Evolutionary conservation across 2,113 vertebrate species (phyloP).

Genomic region (Echinops telfairi): DNA sequence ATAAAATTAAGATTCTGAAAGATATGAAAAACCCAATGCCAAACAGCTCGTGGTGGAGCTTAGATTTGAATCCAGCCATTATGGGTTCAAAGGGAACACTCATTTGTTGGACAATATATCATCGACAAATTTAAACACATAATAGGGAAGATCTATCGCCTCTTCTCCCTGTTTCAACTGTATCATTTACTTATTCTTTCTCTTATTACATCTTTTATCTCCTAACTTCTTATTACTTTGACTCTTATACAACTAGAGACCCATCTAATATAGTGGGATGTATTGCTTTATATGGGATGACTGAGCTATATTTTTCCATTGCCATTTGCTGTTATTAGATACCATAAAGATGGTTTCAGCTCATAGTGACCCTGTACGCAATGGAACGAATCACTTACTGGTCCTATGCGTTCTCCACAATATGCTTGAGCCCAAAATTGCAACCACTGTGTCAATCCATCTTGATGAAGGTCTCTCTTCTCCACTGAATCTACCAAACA

Average conservation of each 20-base stretch:
- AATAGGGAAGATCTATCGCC: background rate
- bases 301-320: slow-evolving; percentile 45
- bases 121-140: background rate
- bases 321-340: background rate
- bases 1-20: slow-evolving; percentile 8
- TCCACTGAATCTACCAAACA: too few species aligned
- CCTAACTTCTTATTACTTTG: fast-evolving
- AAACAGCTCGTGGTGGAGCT: background rate
- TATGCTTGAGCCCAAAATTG: too few species aligned
- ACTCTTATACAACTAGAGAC: background rate
- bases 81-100: background rate
- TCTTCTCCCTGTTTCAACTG: background rate
- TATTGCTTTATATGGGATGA: background rate
- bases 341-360: too few species aligned
- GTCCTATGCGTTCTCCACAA: too few species aligned
- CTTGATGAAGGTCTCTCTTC: too few species aligned
- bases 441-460: too few species aligned
- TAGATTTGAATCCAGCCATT: background rate
- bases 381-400: too few species aligned
- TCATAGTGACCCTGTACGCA: too few species aligned
- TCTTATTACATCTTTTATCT: background rate
- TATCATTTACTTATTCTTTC: background rate
- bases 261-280: background rate
- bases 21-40: background rate
- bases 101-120: background rate